Percentiles rank a stretch among this genome's conserved stretches.
phyloP scores from a whole-genome alignment of 2,888 invertebrate species.

The Deilephila elpenor region DNA sequence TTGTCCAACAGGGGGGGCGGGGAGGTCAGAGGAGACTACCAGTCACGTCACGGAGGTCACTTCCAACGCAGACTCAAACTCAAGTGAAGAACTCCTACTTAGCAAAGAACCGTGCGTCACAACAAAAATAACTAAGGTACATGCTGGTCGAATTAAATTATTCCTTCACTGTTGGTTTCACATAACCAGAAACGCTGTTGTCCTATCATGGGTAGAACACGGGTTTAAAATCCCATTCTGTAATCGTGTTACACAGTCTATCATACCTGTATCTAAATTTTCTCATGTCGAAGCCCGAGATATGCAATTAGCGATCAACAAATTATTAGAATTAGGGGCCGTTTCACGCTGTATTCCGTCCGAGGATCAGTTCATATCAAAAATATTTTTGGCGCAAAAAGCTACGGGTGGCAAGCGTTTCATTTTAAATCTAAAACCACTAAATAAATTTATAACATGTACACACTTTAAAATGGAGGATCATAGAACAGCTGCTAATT shows the following conservation, averaged over 20 bases:
- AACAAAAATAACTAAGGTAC: neutral
- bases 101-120: neutral
- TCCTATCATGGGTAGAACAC: neutral
- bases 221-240: neutral
- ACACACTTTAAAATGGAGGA: neutral
- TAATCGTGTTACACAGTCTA: neutral
- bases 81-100: neutral
- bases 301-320: neutral
- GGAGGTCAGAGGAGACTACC: neutral
- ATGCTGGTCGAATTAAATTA: neutral
- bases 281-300: neutral
- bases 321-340: neutral
- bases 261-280: neutral
- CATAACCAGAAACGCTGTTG: neutral
- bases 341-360: neutral
- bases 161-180: neutral
- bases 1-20: neutral
- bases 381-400: neutral
- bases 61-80: neutral
- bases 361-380: neutral
- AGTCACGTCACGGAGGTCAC: neutral
- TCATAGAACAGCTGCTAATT: neutral
- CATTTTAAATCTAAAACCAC: neutral
- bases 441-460: neutral
- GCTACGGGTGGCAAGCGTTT: neutral